Evolutionary conservation across 1,140 invertebrate species (phyloP).

Genomic region (Musca domestica): DNA sequence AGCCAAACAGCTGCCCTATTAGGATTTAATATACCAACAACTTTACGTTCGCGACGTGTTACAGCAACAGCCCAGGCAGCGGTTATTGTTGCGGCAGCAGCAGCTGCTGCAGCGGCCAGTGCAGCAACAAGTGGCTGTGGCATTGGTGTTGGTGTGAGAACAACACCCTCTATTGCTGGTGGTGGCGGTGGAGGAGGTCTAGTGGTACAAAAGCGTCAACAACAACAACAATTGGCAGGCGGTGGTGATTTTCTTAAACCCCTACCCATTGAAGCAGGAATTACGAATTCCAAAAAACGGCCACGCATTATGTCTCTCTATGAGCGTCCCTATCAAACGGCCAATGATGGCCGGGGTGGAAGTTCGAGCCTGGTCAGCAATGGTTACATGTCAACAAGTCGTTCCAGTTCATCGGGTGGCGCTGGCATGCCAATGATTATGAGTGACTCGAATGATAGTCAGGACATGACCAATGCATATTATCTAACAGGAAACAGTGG

Average conservation of each 20-base stretch:
- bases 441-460: constrained; percentile 32
- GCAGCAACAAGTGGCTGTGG: too few species aligned
- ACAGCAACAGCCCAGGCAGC: not conserved
- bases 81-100: not conserved
- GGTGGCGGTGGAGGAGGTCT: too few species aligned
- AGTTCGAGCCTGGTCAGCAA: constrained; percentile 41
- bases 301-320: constrained; percentile 43
- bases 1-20: not conserved
- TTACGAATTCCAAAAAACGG: constrained; percentile 32
- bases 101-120: not conserved
- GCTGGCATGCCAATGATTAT: not conserved
- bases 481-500: constrained; percentile 33
- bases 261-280: not conserved
- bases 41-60: not conserved
- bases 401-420: not conserved
- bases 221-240: not conserved
- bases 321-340: constrained; percentile 46
- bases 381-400: constrained; percentile 31
- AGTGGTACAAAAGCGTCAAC: not conserved
- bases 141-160: too few species aligned
- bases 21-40: not conserved
- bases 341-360: constrained; percentile 37
- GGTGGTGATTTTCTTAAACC: constrained; percentile 2
- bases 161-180: too few species aligned
- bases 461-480: constrained; percentile 44